phyloP scores from a whole-genome alignment of 2,888 invertebrate genomes.

The Dioctria rufipes region DNA sequence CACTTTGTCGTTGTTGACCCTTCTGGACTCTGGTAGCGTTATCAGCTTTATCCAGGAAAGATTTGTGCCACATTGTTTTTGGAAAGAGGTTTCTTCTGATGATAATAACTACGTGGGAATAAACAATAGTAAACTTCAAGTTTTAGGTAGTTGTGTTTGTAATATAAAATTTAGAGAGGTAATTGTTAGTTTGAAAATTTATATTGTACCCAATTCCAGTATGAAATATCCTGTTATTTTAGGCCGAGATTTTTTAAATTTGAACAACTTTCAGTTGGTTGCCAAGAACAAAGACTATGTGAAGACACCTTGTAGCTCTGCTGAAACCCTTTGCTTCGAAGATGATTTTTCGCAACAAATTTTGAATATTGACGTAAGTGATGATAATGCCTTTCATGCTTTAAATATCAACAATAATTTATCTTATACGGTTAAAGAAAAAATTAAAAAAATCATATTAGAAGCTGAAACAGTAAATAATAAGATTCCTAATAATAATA shows the following conservation, averaged over 20 bases:
- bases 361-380: not conserved
- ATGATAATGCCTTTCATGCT: not conserved
- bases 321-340: not conserved
- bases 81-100: not conserved
- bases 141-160: constrained; percentile 51
- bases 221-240: constrained; percentile 55
- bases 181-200: constrained; percentile 40
- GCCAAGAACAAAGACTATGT: not conserved
- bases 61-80: constrained; percentile 46
- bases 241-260: constrained; percentile 53
- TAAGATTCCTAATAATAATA: not conserved
- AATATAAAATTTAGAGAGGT: constrained; percentile 38
- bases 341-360: not conserved
- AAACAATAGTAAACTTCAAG: constrained; percentile 50
- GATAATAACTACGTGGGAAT: constrained; percentile 54
- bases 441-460: too few species aligned
- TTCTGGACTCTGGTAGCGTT: constrained; percentile 54
- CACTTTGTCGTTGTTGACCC: not conserved
- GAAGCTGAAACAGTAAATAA: not conserved
- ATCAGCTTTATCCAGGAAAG: constrained; percentile 55
- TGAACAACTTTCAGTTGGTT: not conserved
- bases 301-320: not conserved
- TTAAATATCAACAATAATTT: too few species aligned
- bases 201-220: constrained; percentile 53
- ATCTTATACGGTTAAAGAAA: not conserved